A percentile compares a stretch with the other conserved stretches of the same genome.
phyloP scores from a whole-genome alignment of 2,797 vertebrate genomes.

The Eulemur mongoz region DNA sequence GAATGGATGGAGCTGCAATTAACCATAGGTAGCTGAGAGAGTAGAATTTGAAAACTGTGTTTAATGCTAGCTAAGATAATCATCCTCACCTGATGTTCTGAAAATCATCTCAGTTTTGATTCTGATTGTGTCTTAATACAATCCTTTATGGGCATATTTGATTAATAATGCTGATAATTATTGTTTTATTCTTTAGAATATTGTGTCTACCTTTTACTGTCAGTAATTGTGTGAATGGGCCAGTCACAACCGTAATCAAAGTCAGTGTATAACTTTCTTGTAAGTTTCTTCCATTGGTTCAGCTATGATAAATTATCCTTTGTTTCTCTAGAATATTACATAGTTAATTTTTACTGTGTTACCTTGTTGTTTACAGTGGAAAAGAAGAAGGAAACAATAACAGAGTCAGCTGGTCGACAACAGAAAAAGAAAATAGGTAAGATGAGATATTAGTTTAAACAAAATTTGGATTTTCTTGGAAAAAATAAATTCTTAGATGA shows the following conservation, averaged over 20 bases:
- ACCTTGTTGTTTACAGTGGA: conserved; percentile 89
- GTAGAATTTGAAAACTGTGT: not conserved
- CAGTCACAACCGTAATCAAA: not conserved
- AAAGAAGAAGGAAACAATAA: conserved; percentile 99
- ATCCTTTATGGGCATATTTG: not conserved
- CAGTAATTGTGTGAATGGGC: not conserved
- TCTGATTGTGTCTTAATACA: not conserved
- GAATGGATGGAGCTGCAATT: not conserved
- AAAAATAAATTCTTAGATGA: not conserved
- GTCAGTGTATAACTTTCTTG: not conserved
- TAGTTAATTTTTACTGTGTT: not conserved
- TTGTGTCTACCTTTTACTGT: not conserved
- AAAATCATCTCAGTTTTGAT: not conserved
- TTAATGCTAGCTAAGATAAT: not conserved
- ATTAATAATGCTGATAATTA: not conserved
- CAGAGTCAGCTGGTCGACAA: conserved; percentile 97
- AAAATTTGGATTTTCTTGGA: not conserved
- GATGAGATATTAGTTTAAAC: not conserved
- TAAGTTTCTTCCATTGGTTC: not conserved
- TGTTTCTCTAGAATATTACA: not conserved
- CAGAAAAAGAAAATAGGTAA: conserved; percentile 99
- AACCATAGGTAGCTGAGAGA: not conserved
- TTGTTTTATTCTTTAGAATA: not conserved
- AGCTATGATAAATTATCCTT: not conserved
- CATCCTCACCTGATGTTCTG: not conserved